Conservation (phyloP, 2,113 vertebrate species). For the Murina feae region DNA sequence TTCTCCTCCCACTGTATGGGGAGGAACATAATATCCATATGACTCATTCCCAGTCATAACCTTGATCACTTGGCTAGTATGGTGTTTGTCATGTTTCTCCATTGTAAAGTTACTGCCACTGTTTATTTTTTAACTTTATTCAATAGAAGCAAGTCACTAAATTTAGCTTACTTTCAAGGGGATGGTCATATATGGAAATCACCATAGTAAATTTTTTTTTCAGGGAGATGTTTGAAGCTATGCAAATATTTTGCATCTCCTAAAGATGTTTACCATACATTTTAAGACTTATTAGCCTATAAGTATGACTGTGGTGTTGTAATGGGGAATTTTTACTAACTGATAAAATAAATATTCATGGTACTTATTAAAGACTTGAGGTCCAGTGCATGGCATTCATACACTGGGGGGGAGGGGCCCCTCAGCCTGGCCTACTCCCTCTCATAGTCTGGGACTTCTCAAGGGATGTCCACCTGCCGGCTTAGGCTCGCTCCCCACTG, state of each 20-base stretch:
- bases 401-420: no score
- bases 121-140: background rate
- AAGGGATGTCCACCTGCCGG: no score
- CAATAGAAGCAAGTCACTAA: background rate
- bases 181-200: background rate
- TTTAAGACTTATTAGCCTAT: background rate
- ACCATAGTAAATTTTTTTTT: background rate
- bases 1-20: background rate
- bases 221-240: background rate
- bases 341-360: background rate
- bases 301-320: background rate
- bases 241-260: background rate
- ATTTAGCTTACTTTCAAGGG: background rate
- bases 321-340: background rate
- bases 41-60: no score
- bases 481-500: no score
- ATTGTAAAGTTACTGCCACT: background rate
- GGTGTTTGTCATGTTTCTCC: background rate
- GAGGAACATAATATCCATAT: accelerated
- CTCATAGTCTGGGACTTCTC: no score
- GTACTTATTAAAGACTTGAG: background rate
- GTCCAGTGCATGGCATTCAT: no score
- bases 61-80: background rate
- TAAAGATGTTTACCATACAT: background rate
- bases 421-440: no score